Conservation (phyloP, 2,113 vertebrate species). For the Chroicocephalus ridibundus region DNA sequence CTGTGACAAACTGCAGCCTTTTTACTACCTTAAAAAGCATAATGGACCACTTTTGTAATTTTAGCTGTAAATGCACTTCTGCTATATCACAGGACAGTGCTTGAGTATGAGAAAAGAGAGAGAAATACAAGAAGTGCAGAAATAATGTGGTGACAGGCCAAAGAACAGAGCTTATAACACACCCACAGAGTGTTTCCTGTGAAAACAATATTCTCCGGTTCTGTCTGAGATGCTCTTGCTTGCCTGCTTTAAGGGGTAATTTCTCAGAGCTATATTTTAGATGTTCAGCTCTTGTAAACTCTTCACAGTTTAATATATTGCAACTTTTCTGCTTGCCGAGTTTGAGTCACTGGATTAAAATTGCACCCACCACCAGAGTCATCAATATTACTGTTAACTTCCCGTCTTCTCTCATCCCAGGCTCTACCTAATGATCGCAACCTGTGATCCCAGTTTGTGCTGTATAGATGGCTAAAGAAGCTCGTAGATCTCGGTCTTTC, state of each 20-base stretch:
- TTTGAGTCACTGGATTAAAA: slow-evolving; percentile 36
- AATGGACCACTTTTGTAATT: slow-evolving; percentile 69
- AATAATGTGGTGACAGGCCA: slow-evolving; percentile 75
- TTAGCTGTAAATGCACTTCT: slow-evolving; percentile 66
- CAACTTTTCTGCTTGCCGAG: slow-evolving; percentile 26
- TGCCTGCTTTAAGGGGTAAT: slow-evolving; percentile 71
- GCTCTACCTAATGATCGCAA: neutral
- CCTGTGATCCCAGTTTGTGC: neutral
- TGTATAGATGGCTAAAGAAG: neutral
- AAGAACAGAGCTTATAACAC: slow-evolving; percentile 73
- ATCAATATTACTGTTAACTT: neutral
- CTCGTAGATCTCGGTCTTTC: neutral
- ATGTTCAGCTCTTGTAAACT: slow-evolving; percentile 48
- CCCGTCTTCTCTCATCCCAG: neutral
- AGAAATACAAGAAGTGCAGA: slow-evolving; percentile 47
- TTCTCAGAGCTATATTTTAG: slow-evolving; percentile 45
- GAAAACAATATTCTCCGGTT: slow-evolving; percentile 77
- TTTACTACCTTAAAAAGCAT: slow-evolving; percentile 58
- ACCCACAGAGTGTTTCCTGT: slow-evolving; percentile 68
- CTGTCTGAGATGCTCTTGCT: slow-evolving; percentile 60
- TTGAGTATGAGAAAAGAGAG: slow-evolving; percentile 35
- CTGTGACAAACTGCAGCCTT: slow-evolving; percentile 41
- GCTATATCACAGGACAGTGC: slow-evolving; percentile 37
- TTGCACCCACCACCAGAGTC: neutral
- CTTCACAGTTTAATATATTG: slow-evolving; percentile 46